phyloP scores from a whole-genome alignment of 2,113 vertebrate species.

The Gallinago undulata region DNA sequence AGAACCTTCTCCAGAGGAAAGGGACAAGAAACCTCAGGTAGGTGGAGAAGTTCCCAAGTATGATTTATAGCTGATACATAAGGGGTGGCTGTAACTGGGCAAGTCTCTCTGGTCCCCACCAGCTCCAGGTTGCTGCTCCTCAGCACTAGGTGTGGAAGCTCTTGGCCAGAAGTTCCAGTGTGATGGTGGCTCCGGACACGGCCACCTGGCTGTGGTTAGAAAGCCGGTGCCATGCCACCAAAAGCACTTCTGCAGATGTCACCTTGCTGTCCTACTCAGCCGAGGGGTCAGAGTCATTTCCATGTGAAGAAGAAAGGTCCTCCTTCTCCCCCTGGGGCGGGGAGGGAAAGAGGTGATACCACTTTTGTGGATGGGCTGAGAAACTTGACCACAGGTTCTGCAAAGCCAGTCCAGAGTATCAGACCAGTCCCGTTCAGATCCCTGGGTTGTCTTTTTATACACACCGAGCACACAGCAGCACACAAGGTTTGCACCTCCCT shows the following conservation, averaged over 20 bases:
- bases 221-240: background rate
- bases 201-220: background rate
- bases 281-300: background rate
- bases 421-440: background rate
- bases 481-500: background rate
- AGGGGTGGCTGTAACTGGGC: background rate
- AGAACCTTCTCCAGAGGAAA: constrained; percentile 90
- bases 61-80: background rate
- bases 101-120: background rate
- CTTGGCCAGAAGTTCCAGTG: background rate
- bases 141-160: background rate
- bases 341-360: background rate
- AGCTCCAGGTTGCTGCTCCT: background rate
- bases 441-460: background rate
- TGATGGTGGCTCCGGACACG: background rate
- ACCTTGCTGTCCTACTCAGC: background rate
- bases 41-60: background rate
- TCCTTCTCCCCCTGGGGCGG: background rate
- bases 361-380: background rate
- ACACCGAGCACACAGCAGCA: background rate
- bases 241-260: background rate
- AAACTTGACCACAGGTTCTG: background rate
- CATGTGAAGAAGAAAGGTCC: background rate
- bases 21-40: constrained; percentile 88
- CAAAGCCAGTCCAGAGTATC: background rate